Evolutionary conservation across 2,797 vertebrate species (phyloP), one percentile per base, ranked within the genome.

Genomic region (Basileuterus tristriatus): DNA sequence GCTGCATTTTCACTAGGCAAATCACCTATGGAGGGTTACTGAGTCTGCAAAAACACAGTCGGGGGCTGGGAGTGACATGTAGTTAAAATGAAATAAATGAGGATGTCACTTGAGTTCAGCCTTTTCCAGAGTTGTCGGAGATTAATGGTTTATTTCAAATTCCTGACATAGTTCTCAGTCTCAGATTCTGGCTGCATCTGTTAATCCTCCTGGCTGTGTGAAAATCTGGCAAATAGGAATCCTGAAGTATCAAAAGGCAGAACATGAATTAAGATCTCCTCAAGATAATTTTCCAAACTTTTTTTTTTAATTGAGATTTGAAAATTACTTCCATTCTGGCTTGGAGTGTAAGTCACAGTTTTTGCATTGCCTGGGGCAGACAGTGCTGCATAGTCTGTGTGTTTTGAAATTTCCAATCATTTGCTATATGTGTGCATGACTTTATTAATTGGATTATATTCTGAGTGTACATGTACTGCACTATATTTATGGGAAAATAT

Each of bases 91-190:
- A 94, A 93, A 94, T 90, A 90, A 94, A 96, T 84, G 85, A 74
- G 83, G 46, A 77, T 82, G 64, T 89, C n/a, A 53, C 68, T 88
- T 41, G 78, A 84, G 86, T 90, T 90, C 83, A 93, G 50, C 41
- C 74, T 82, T 76, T 91, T 93, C 56, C 91, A 93, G 83, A 87
- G 71, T 46, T 96, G 86, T 70, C 0, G 1, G 71, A 94, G 94
- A 94, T 94, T 91, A 86, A 92, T 63, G 86, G 85, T 93, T 95
- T 90, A 82, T 95, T 94, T 90, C 77, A 85, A 84, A 95, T 95
- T 92, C 81, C 87, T 96, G 77, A 87, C 95, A 94, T 89, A 96
- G 79, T 94, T 96, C 82, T 95, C 52, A 88, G 83, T 72, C 80
- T 94, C 39, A 49, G 70, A 56, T 84, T 87, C 83, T 76, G 87